phyloP scores from a whole-genome alignment of 2,113 vertebrate species.

The Bubalus kerabau region DNA sequence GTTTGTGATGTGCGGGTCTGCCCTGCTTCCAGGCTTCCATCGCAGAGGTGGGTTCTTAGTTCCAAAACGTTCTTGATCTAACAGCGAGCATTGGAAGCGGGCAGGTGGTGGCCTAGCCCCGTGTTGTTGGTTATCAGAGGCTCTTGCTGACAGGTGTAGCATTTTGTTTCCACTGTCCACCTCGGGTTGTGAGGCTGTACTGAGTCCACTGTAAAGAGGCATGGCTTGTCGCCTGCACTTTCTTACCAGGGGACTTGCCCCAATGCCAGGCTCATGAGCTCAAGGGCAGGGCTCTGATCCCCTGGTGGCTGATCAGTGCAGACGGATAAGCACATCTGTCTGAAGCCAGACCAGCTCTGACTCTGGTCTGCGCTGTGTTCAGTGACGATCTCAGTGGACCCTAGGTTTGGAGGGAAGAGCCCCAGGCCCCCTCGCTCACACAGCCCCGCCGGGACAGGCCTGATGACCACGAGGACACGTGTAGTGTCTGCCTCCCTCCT shows the following conservation, averaged over 20 bases:
- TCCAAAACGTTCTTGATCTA: background rate
- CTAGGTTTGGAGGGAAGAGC: accelerated
- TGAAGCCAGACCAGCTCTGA: background rate
- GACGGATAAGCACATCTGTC: accelerated
- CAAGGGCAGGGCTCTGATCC: background rate
- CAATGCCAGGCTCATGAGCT: accelerated
- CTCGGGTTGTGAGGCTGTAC: accelerated
- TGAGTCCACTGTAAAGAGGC: accelerated
- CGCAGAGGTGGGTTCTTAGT: accelerated
- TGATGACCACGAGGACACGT: accelerated
- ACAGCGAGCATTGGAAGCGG: accelerated
- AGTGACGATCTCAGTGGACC: accelerated
- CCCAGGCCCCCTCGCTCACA: accelerated
- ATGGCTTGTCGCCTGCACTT: accelerated
- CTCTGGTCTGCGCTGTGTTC: accelerated
- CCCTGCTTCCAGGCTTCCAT: accelerated
- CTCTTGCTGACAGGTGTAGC: background rate
- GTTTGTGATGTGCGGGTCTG: accelerated
- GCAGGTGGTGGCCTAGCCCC: accelerated
- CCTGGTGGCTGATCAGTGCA: background rate
- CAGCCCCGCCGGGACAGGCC: background rate
- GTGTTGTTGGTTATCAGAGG: accelerated
- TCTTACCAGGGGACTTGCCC: accelerated
- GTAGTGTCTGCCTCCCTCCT: too few species aligned
- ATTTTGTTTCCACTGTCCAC: background rate